These are phyloP conservation scores for Crotalus viridis DNA, from an alignment of 2,113 vertebrate species.

Conservation along the genomic window DNA sequence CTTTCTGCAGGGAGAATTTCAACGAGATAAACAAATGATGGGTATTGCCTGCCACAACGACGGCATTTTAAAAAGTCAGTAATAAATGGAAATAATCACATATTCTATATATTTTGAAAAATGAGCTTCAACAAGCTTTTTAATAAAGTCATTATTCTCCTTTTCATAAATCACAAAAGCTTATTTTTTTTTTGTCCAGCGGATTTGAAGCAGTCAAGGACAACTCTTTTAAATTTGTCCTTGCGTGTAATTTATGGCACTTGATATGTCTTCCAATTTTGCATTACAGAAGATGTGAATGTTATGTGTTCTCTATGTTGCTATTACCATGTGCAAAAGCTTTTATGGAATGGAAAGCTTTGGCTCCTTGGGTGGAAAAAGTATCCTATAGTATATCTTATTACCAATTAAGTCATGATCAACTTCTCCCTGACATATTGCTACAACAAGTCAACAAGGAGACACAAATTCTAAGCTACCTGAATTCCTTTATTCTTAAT, in stretches of 20 bases:
- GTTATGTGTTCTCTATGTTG: background rate
- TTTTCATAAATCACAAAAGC: conserved; percentile 54
- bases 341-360: conserved; percentile 5
- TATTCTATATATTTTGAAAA: conserved; percentile 58
- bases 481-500: background rate
- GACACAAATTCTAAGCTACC: background rate
- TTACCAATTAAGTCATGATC: background rate
- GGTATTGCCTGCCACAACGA: conserved; percentile 29
- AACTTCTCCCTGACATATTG: background rate
- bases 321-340: conserved; percentile 14
- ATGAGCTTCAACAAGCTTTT: conserved; percentile 47
- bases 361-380: background rate
- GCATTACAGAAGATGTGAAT: conserved; percentile 7
- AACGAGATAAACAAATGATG: conserved; percentile 57
- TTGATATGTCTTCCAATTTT: conserved; percentile 40
- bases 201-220: conserved; percentile 47
- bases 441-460: background rate
- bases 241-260: conserved; percentile 47
- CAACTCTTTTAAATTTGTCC: conserved; percentile 54
- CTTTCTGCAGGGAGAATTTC: conserved; percentile 34
- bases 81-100: conserved; percentile 49
- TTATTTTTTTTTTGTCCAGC: conserved; percentile 54
- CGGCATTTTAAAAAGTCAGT: conserved; percentile 38
- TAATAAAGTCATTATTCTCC: conserved; percentile 60
- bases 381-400: background rate